Percentiles rank a stretch among this genome's conserved stretches.
Conservation (phyloP, 2,797 vertebrate species). For the Centroberyx gerrardi region DNA sequence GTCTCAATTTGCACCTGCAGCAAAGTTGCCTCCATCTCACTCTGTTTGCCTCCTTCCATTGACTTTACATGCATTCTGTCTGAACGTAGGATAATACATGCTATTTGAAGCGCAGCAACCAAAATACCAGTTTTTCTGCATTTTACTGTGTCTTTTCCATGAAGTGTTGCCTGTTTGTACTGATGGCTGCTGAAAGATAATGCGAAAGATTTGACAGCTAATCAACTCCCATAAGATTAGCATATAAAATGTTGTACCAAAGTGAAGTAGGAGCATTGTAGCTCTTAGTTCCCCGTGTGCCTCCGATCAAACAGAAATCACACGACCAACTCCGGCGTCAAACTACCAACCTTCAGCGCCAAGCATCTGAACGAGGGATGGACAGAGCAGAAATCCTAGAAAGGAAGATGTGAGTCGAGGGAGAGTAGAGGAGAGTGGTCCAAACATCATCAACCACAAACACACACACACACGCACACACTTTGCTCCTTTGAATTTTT, state of each 20-base stretch:
- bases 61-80: too few relatives aligned
- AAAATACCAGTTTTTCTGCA: too few relatives aligned
- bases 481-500: conserved; percentile 17
- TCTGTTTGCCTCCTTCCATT: too few relatives aligned
- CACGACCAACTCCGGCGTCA: conserved; percentile 11
- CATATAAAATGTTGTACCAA: background rate
- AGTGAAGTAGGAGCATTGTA: background rate
- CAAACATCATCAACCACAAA: conserved; percentile 7
- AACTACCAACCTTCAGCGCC: conserved; percentile 69
- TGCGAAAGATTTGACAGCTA: too few relatives aligned
- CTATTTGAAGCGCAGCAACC: too few relatives aligned
- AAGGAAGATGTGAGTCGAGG: conserved; percentile 29
- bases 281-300: conserved; percentile 50
- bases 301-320: conserved; percentile 38
- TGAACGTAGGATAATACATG: too few relatives aligned
- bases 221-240: too few relatives aligned
- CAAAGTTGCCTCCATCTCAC: too few relatives aligned
- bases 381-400: conserved; percentile 72
- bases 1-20: too few relatives aligned
- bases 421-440: conserved; percentile 15
- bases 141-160: too few relatives aligned
- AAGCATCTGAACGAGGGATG: conserved; percentile 38
- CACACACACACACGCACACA: conserved; percentile 1
- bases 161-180: too few relatives aligned
- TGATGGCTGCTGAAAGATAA: too few relatives aligned